Evolutionary conservation across 2,113 vertebrate species (phyloP).

Genomic region (Pseudolaguvia tuberculata): DNA sequence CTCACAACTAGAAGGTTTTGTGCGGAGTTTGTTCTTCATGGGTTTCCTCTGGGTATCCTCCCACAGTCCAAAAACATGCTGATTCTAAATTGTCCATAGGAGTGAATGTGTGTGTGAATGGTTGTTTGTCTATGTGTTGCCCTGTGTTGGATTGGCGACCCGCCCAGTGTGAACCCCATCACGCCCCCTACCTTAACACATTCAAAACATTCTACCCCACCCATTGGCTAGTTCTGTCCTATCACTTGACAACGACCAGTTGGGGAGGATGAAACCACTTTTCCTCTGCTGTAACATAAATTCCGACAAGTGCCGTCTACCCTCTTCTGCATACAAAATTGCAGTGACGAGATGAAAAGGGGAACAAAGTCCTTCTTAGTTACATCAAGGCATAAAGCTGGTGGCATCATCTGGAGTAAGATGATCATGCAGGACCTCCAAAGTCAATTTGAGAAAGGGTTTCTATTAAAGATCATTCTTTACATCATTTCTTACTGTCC

Average conservation of each 20-base stretch:
- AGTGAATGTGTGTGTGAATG: too few relatives aligned
- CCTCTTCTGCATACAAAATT: neutral
- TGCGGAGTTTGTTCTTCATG: too few relatives aligned
- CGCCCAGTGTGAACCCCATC: too few relatives aligned
- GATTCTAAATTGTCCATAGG: too few relatives aligned
- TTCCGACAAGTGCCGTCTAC: neutral
- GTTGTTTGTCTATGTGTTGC: too few relatives aligned
- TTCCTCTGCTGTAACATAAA: neutral
- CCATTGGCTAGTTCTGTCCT: neutral
- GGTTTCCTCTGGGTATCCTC: too few relatives aligned
- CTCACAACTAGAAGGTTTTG: too few relatives aligned
- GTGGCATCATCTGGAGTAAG: neutral
- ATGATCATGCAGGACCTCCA: neutral
- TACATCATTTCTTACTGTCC: slow-evolving; percentile 4
- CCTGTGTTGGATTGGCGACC: too few relatives aligned
- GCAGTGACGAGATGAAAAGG: neutral
- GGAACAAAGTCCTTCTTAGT: neutral
- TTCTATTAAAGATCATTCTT: neutral
- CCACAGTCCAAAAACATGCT: too few relatives aligned
- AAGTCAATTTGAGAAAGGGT: neutral
- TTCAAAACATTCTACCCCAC: neutral
- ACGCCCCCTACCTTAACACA: too few relatives aligned
- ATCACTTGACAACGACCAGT: neutral
- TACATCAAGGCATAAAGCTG: neutral
- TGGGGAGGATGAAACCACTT: neutral